Base-by-base conservation (phyloP, 2,888 invertebrate genomes). In the Frankliniella fusca region DNA sequence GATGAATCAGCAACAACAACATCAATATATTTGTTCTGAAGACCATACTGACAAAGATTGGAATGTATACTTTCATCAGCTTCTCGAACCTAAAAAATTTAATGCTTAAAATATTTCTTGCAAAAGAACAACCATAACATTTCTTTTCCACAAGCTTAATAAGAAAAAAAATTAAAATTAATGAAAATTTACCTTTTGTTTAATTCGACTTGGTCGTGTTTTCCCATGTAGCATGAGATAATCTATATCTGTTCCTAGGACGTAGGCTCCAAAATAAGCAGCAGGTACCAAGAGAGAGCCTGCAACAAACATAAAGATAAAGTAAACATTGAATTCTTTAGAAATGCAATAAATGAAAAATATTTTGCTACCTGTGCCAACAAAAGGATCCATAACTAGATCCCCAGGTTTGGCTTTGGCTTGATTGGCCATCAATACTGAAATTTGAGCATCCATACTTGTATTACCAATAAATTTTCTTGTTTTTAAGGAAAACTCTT, bases 381-480 rank as follows among this genome's bases (percentile, higher is more conserved):
- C 98, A 89, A 99, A 99, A 0, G 99, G 99, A 89, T 99, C 99
- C 61, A 96, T 90, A 61, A 97, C 93, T 0, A 99, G 85, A 86
- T 94, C 93, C 0, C 94, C 94, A 0, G 89, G 85, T 82, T 89
- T 88, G 9, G 96, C 92, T 88, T 93, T 90, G 0, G 95, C 97
- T 89, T 98, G 94, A 89, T 99, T 99, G 0, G 97, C 95, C 97
- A 98, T 98, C 82, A 99, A 89, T 81, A 99, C 89, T 0, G 98
- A 94, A 10, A 99, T 90, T 86, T 96, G 95, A 0, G 99, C 94
- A 88, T 99, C 99, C 99, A 99, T 99, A 85, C 97, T 97, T 0
- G 99, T 99, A 88, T 99, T 99, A 20, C 98, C 97, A 86, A 99
- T 98, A 88, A 99, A 99, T 88, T 94, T 94, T 2, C 99, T 92